Base-by-base conservation (phyloP, 1,140 invertebrate species). In the Drosophila chauvacae region DNA sequence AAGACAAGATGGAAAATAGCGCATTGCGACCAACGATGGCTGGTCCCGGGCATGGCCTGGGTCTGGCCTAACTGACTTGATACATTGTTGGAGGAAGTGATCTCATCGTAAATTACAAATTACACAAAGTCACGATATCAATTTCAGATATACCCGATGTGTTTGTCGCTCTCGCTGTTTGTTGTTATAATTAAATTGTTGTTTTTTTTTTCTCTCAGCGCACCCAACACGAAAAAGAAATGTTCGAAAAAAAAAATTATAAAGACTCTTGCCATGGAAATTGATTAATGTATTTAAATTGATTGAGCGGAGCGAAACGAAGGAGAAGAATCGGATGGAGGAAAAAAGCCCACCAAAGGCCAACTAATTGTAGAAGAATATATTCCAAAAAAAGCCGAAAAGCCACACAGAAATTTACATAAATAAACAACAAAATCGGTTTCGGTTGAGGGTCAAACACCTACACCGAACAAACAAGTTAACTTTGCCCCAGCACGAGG, bases 51-150 rank as follows among this genome's bases (percentile, higher is more conserved):
- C 47, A 58, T 41, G 69, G 39, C 41, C 42, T 30, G 64, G 64
- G 37, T 48, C 47, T 41, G 77, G 44, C 58, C 42, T 37, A 56
- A 39, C 59, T 47, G 75, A 65, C 70, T 66, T 83, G 81, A 80
- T 80, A 84, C 81, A 71, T 80, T 81, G 75, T 81, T 78, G 80
- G 70, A 90, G 85, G 85, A 90, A 90, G 85, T 90, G 85, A 90
- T 90, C 85, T 90, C 85, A 90, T 90, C 85, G 85, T 90, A 90
- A 90, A 90, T 90, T 90, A 90, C 85, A 90, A 90, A 90, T 90
- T 90, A 90, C 85, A 90, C 86, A 90, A 79, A 90, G 85, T 90
- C 85, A 90, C 85, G 85, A 90, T 90, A 90, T 90, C 85, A 90
- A 90, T 90, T 90, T 90, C 85, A 88, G 84, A 90, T 90, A 85